Evolutionary conservation across 2,888 invertebrate genomes (phyloP).

Genomic region (Melanargia galathea): DNA sequence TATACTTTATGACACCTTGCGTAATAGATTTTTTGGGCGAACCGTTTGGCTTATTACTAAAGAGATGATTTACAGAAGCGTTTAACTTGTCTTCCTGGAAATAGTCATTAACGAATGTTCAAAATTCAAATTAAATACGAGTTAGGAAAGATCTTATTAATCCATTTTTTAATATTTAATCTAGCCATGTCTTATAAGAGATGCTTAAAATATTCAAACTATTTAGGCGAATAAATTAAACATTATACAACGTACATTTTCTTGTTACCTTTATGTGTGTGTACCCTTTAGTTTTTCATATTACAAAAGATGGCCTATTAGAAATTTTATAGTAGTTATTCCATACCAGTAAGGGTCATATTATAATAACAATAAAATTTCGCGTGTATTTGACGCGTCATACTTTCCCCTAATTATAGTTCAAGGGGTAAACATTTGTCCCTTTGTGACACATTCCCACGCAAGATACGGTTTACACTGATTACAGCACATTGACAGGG

Average conservation of each 20-base stretch:
- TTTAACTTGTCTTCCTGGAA: slow-evolving; percentile 5
- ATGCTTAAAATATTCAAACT: too few relatives aligned
- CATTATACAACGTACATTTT: neutral
- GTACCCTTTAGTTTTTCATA: neutral
- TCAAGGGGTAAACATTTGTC: slow-evolving; percentile 54
- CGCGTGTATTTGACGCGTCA: neutral
- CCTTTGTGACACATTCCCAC: slow-evolving; percentile 61
- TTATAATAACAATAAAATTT: neutral
- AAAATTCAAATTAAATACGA: neutral
- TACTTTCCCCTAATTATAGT: slow-evolving; percentile 38
- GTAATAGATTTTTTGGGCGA: slow-evolving; percentile 21
- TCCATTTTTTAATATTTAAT: neutral
- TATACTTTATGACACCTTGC: slow-evolving; percentile 29
- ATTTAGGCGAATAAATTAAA: neutral
- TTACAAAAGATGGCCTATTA: neutral
- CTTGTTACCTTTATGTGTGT: neutral
- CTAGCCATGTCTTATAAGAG: too few relatives aligned
- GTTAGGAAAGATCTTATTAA: neutral
- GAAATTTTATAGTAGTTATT: neutral
- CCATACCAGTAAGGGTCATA: neutral
- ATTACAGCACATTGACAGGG: slow-evolving; percentile 41
- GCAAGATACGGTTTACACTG: slow-evolving; percentile 42
- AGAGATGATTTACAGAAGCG: slow-evolving; percentile 25
- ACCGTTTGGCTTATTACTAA: slow-evolving; percentile 19
- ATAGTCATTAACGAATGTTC: neutral